Conservation (phyloP, 2,888 invertebrate genomes). For the Adineta ricciae region DNA sequence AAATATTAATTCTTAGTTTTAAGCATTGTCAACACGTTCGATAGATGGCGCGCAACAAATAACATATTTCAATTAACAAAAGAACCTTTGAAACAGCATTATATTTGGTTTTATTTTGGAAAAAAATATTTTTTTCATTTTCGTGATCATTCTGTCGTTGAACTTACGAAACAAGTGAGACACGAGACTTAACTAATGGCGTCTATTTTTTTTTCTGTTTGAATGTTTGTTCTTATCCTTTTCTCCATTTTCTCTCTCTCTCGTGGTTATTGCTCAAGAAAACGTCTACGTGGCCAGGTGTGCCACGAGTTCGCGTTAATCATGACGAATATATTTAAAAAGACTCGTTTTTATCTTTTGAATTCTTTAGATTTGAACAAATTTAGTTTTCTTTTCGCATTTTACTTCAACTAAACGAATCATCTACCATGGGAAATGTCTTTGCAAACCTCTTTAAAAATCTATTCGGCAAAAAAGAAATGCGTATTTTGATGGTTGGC, state of each 20-base stretch:
- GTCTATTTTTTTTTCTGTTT: background rate
- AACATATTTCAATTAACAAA: background rate
- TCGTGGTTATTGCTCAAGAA: slow-evolving; percentile 4
- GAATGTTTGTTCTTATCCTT: background rate
- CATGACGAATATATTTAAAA: background rate
- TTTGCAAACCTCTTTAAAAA: slow-evolving; percentile 66
- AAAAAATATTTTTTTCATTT: background rate
- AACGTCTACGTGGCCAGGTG: slow-evolving; percentile 6
- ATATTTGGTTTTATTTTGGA: background rate
- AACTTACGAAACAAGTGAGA: background rate
- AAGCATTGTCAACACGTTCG: background rate
- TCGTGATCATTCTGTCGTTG: background rate
- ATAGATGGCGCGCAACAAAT: background rate
- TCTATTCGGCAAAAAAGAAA: slow-evolving; percentile 99
- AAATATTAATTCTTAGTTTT: too few species aligned
- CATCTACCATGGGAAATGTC: slow-evolving; percentile 27
- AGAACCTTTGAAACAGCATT: background rate
- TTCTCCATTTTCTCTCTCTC: background rate
- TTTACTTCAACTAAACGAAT: background rate
- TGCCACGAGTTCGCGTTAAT: slow-evolving; percentile 14
- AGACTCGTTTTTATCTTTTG: background rate
- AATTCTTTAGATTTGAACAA: background rate
- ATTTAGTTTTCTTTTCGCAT: background rate
- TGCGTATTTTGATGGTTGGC: slow-evolving; percentile 99
- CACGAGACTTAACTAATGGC: background rate